A percentile compares a stretch with the other conserved stretches of the same genome.
These are phyloP conservation scores for Hydrolagus colliei DNA, from an alignment of 2,797 vertebrate genomes.

Conservation along the genomic window DNA sequence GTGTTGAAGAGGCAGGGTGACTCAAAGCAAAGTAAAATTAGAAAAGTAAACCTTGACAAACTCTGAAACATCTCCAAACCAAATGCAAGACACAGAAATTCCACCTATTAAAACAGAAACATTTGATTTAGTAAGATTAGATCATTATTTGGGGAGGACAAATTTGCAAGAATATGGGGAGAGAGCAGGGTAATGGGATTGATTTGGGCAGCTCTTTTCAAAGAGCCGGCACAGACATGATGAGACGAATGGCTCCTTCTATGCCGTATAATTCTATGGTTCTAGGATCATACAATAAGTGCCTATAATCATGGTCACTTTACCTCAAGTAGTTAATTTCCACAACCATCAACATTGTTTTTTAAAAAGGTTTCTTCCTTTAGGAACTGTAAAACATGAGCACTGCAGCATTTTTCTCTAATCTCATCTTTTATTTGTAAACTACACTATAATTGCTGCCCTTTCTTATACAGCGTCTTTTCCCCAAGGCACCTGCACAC, in stretches of 20 bases:
- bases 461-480: not conserved
- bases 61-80: not conserved
- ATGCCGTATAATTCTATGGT: too few relatives aligned
- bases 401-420: not conserved
- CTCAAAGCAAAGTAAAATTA: too few relatives aligned
- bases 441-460: not conserved
- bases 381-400: not conserved
- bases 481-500: not conserved
- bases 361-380: not conserved
- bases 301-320: not conserved
- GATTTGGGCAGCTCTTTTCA: too few relatives aligned
- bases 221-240: too few relatives aligned
- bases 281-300: too few relatives aligned
- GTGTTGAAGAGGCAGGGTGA: too few relatives aligned
- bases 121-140: not conserved
- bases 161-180: too few relatives aligned
- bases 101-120: not conserved
- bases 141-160: too few relatives aligned
- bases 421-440: slow-evolving; percentile 14
- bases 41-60: too few relatives aligned
- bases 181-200: too few relatives aligned
- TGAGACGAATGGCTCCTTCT: too few relatives aligned
- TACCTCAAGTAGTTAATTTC: not conserved
- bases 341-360: not conserved
- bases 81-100: not conserved